Evolutionary conservation across 2,888 invertebrate genomes (phyloP), one percentile per base, ranked within the genome.

Genomic region (Apantesis nais): DNA sequence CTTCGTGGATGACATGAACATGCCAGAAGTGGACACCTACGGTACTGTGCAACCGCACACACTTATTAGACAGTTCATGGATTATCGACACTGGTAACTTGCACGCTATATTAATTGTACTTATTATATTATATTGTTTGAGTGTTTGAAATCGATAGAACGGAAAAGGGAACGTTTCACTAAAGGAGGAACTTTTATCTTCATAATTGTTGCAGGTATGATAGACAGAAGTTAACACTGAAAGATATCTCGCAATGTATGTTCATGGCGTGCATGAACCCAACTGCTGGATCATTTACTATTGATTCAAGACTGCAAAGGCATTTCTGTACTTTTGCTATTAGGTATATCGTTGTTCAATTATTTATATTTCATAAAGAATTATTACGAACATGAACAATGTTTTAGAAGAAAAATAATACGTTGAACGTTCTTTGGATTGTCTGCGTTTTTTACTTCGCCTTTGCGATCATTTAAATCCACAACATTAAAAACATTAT

Each of bases 41-140:
- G 98, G 98, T 71, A 99, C 99, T 0, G 99, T 99, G 22, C 99
- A 99, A 88, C 98, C 99, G 0, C 99, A 99, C 86, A 99, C 99
- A 0, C 95, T 99, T 2, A 97, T 99, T 74, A 95, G 99, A 37
- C 98, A 99, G 88, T 98, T 98, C 88, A 97, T 99, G 96, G 98
- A 99, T 91, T 99, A 99, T 88, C 96, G 96, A 78, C 99, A 99
- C 92, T 99, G 99, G 99, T 97, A 94, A 82, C 9, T 37, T 37
- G 12, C 22, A 29, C 2, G 16, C 4, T 44, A 44, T 39, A 12
- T 44, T 44, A 44, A 44, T 44, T 19, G 44, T n/a, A n/a, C n/a
- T n/a, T n/a, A n/a, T n/a, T n/a, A n/a, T n/a, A 19, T 44, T 5
- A 5, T 34, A 34, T 34, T 34, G 19, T 44, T 44, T 44, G 16